These are phyloP conservation scores for Hartigia nigra DNA, from an alignment of 2,888 invertebrate species.

Conservation along the genomic window DNA sequence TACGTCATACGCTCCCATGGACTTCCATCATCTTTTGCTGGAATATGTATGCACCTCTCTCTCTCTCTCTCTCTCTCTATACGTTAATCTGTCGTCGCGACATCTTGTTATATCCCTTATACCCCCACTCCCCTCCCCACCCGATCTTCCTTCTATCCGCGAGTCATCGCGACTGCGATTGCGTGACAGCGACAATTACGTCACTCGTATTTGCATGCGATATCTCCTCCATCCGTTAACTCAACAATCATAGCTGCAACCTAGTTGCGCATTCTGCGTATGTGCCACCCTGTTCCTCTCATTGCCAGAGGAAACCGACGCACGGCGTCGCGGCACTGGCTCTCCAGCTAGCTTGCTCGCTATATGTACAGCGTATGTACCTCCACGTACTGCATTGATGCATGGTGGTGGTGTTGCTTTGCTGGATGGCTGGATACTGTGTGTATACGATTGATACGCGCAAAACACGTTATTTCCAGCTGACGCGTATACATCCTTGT, in stretches of 20 bases:
- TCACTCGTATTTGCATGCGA: slow-evolving; percentile 43
- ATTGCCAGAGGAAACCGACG: neutral
- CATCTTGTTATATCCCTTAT: too few species aligned
- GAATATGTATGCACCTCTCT: neutral
- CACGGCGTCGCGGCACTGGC: neutral
- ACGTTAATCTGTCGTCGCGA: slow-evolving; percentile 7
- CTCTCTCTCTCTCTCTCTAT: slow-evolving; percentile 9
- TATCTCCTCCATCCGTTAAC: slow-evolving; percentile 36
- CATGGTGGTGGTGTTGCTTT: neutral
- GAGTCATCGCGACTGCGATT: slow-evolving; percentile 33
- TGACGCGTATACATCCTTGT: neutral
- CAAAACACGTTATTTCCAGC: neutral
- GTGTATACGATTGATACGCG: neutral
- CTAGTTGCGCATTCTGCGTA: slow-evolving; percentile 29
- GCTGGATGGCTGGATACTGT: neutral
- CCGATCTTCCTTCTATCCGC: slow-evolving; percentile 24
- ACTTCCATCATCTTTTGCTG: neutral
- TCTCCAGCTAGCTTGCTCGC: neutral
- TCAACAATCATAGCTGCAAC: slow-evolving; percentile 29
- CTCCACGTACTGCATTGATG: neutral
- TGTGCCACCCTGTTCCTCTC: neutral
- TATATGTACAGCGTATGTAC: neutral
- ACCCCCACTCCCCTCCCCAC: neutral
- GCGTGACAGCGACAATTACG: slow-evolving; percentile 50
- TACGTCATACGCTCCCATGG: neutral